These are phyloP conservation scores for Opisthocomus hoazin DNA, from an alignment of 2,113 vertebrate species.

Conservation along the genomic window DNA sequence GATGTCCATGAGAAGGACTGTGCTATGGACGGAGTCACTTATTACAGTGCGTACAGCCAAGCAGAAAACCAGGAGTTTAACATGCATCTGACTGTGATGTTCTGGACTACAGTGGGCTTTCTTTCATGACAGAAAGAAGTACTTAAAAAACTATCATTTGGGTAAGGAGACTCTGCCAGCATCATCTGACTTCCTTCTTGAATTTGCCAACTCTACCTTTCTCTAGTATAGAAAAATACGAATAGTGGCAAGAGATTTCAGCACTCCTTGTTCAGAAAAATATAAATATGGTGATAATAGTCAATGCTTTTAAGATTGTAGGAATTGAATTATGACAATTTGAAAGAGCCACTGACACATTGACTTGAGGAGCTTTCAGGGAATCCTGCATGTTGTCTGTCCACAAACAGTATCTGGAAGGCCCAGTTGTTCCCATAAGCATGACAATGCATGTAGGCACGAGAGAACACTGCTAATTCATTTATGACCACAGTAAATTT, in stretches of 20 bases:
- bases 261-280: background rate
- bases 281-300: background rate
- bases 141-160: background rate
- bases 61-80: background rate
- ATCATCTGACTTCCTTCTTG: background rate
- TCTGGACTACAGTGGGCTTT: fast-evolving
- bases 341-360: background rate
- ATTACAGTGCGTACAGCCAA: background rate
- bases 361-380: background rate
- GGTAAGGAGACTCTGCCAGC: background rate
- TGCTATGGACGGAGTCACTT: background rate
- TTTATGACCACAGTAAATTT: background rate
- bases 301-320: background rate
- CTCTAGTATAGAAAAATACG: background rate
- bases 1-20: background rate
- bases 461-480: background rate
- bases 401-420: background rate
- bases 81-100: background rate
- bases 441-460: background rate
- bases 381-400: background rate
- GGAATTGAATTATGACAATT: background rate
- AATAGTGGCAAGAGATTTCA: background rate
- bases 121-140: fast-evolving
- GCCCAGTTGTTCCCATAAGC: background rate
- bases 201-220: background rate